Evolutionary conservation across 2,797 vertebrate genomes (phyloP), one percentile per base, ranked within the genome.

Genomic region (Coccyzus lansbergi): DNA sequence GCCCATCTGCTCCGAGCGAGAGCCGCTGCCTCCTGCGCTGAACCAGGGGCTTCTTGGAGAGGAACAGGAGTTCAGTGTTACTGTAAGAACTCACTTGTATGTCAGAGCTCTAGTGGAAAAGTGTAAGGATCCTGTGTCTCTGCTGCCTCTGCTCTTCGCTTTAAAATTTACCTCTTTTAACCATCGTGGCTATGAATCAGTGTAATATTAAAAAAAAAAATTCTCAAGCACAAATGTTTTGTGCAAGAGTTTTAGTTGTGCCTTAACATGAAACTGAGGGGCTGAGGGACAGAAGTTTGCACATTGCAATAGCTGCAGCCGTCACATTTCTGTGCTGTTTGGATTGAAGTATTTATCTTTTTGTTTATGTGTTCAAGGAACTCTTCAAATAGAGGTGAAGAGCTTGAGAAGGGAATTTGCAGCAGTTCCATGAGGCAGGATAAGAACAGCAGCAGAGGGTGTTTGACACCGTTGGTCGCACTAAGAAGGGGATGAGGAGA

Each of bases 251-350:
- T 33, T 29, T 16, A 31, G 34, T 7, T 48, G 49, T 44, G 31
- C 55, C 9, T 8, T 21, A 12, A 18, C 4, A 3, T 1, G 10
- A 22, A 15, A 19, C 46, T 60, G 24, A 0, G 3, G 7, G 31
- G 13, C 3, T 7, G 44, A 28, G 19, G 7, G 0, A 3, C 2
- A 9, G 29, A 1, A 10, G 7, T 1, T 1, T 9, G 5, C 3
- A 11, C 11, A 20, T 13, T 15, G 12, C 7, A 48, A 29, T 34
- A 60, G 53, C 67, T 19, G n/a, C 62, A 75, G 16, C 58, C 25
- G 28, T 36, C 55, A 1, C 1, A 0, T 12, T 8, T 3, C 62
- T 21, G 4, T 4, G 5, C 4, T 28, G 17, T 4, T 13, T 21
- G 24, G 31, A n/a, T 42, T 51, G 5, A 59, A 18, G 11, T 12